A percentile compares a stretch with the other conserved stretches of the same genome.
Conservation (phyloP, 1,140 invertebrate genomes). For the Zophobas morio region DNA sequence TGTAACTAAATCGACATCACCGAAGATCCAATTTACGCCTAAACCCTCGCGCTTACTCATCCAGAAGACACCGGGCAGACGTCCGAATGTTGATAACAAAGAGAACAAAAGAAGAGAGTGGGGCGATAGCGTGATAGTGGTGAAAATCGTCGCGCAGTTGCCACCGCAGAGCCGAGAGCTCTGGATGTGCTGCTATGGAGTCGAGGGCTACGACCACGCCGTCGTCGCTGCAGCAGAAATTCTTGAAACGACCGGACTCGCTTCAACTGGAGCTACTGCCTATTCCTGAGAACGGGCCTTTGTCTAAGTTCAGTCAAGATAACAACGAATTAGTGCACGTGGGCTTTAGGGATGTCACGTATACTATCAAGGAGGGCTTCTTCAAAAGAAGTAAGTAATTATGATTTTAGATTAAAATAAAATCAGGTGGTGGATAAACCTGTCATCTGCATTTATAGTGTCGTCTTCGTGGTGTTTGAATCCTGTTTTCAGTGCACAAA, state of each 20-base stretch:
- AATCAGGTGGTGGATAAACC: not conserved
- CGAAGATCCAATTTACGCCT: not conserved
- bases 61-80: not conserved
- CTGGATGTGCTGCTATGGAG: slow-evolving; percentile 28
- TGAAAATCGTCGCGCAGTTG: slow-evolving; percentile 39
- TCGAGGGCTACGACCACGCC: slow-evolving; percentile 10
- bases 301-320: slow-evolving; percentile 3
- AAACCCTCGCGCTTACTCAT: not conserved
- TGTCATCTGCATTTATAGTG: too few species aligned
- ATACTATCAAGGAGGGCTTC: slow-evolving; percentile 38
- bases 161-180: not conserved
- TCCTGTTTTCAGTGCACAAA: too few species aligned
- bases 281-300: slow-evolving; percentile 42
- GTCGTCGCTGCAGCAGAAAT: slow-evolving; percentile 20
- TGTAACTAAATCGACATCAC: slow-evolving; percentile 1
- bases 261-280: slow-evolving; percentile 46
- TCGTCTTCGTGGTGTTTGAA: too few species aligned
- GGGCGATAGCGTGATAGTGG: slow-evolving; percentile 16
- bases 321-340: slow-evolving; percentile 14
- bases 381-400: slow-evolving; percentile 43
- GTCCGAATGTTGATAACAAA: slow-evolving; percentile 35
- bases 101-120: slow-evolving; percentile 34
- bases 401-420: not conserved
- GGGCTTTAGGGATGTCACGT: slow-evolving; percentile 43
- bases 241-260: slow-evolving; percentile 41